Conservation (phyloP, 1,140 invertebrate genomes). For the Colletes gigas region DNA sequence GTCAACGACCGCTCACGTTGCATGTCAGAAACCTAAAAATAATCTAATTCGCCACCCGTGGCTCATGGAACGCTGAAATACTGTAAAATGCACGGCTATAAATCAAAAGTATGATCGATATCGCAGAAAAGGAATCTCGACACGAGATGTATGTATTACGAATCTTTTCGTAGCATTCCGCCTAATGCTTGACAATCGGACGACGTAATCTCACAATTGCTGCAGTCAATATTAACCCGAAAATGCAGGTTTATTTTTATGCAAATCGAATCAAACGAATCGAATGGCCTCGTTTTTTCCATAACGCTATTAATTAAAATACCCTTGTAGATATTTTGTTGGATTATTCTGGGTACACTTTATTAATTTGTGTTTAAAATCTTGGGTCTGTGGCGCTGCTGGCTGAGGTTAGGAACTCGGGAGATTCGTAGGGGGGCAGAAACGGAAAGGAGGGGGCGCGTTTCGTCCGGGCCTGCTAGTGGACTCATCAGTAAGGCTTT, state of each 20-base stretch:
- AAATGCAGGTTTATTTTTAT: neutral
- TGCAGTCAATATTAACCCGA: too few species aligned
- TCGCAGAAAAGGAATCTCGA: neutral
- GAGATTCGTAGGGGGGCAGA: too few species aligned
- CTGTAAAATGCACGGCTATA: neutral
- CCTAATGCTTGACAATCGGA: neutral
- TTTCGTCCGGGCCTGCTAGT: too few species aligned
- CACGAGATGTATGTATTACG: neutral
- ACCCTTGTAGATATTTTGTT: too few species aligned
- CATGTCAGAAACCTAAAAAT: constrained; percentile 15
- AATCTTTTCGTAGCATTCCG: neutral
- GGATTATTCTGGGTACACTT: too few species aligned
- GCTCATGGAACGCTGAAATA: neutral
- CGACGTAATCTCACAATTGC: neutral
- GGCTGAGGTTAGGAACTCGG: too few species aligned
- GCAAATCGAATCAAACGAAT: neutral
- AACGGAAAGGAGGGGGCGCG: too few species aligned
- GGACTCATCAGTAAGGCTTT: too few species aligned
- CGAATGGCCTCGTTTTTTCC: neutral
- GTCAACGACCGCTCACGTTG: constrained; percentile 4
- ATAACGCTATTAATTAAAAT: neutral
- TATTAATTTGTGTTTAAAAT: too few species aligned
- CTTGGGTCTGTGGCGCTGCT: too few species aligned
- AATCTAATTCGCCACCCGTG: constrained; percentile 7
- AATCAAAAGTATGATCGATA: constrained; percentile 10